Conservation (phyloP, 2,113 vertebrate species). For the Heptranchias perlo region DNA sequence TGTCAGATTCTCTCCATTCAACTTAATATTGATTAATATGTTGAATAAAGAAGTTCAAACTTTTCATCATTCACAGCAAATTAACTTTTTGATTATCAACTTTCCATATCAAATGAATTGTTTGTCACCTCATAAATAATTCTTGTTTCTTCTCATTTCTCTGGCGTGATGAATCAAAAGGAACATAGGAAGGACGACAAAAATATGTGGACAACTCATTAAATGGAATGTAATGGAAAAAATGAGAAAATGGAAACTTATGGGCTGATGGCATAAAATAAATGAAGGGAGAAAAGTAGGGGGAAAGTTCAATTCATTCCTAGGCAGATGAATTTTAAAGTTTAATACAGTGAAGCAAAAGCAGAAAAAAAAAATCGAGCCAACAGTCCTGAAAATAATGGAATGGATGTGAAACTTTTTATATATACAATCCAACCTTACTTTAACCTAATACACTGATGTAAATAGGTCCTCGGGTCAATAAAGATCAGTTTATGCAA, state of each 20-base stretch:
- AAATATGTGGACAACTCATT: not conserved
- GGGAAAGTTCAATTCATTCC: not conserved
- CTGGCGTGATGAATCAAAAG: not conserved
- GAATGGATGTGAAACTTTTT: not conserved
- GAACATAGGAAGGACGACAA: not conserved
- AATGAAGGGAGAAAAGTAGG: not conserved
- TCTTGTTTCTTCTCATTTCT: not conserved
- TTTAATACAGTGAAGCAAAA: not conserved
- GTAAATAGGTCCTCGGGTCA: not conserved
- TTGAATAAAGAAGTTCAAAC: not conserved
- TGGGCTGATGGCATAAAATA: not conserved
- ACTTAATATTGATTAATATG: not conserved
- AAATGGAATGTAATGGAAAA: not conserved
- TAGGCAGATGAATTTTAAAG: not conserved
- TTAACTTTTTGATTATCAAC: not conserved
- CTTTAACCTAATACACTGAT: not conserved
- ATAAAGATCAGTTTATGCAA: not conserved
- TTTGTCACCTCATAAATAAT: not conserved
- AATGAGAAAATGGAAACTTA: not conserved
- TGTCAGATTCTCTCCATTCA: constrained; percentile 1
- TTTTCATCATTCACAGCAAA: not conserved
- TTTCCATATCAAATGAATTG: not conserved
- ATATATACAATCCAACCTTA: not conserved
- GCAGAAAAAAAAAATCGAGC: not conserved
- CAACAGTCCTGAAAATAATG: not conserved